Conservation (phyloP, 2,797 vertebrate species). For the Silurus lanzhouensis region DNA sequence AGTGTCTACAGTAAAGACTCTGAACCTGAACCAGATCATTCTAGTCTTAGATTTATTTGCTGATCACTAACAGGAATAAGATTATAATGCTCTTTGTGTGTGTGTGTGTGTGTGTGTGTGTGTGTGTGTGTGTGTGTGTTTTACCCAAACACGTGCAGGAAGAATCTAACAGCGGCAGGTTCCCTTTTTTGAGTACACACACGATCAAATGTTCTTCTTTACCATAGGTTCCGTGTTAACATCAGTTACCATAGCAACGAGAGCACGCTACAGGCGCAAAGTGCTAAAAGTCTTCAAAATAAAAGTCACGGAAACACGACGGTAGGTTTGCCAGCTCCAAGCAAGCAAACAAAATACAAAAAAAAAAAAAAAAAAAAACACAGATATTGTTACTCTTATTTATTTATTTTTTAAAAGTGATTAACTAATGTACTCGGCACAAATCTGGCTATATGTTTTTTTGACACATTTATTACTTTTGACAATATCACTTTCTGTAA, state of each 20-base stretch:
- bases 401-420: too few species aligned
- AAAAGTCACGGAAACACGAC: neutral
- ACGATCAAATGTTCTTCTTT: neutral
- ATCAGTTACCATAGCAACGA: slow-evolving; percentile 40
- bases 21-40: neutral
- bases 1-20: neutral
- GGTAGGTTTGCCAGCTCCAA: too few species aligned
- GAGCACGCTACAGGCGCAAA: neutral
- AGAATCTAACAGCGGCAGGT: too few species aligned
- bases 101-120: too few species aligned
- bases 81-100: neutral
- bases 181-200: neutral
- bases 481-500: too few species aligned
- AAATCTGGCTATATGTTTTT: too few species aligned
- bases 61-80: neutral
- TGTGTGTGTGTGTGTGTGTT: neutral
- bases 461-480: too few species aligned
- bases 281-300: neutral
- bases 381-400: too few species aligned
- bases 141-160: neutral
- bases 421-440: too few species aligned
- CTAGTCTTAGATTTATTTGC: too few species aligned
- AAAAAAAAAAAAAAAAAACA: too few species aligned
- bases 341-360: too few species aligned
- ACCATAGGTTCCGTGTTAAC: slow-evolving; percentile 25